Evolutionary conservation across 2,113 vertebrate species (phyloP).

Genomic region (Gymnarchus niloticus): DNA sequence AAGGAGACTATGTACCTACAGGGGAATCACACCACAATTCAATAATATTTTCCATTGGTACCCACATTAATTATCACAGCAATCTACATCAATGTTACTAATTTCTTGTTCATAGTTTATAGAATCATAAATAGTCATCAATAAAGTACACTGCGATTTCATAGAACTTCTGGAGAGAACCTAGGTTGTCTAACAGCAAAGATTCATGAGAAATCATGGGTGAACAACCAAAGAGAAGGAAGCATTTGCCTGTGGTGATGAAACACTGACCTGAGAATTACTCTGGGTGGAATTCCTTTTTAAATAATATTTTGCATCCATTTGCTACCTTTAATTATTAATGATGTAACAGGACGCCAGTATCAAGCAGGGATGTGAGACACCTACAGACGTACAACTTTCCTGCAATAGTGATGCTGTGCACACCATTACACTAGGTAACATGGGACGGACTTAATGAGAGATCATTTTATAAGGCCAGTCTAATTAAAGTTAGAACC

Average conservation of each 20-base stretch:
- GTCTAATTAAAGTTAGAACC: slow-evolving; percentile 56
- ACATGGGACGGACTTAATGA: slow-evolving; percentile 50
- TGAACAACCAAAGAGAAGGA: neutral
- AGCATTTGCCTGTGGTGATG: neutral
- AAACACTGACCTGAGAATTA: too few species aligned
- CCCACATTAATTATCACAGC: neutral
- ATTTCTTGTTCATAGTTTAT: neutral
- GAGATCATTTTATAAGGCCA: slow-evolving; percentile 60
- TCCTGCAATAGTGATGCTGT: neutral
- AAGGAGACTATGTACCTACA: neutral
- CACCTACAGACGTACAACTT: neutral
- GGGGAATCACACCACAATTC: neutral
- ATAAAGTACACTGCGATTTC: neutral
- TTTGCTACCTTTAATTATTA: too few species aligned
- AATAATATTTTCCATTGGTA: neutral
- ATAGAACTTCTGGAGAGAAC: neutral
- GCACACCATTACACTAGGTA: slow-evolving; percentile 29
- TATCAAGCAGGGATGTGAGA: neutral
- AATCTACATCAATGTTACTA: neutral
- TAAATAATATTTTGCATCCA: too few species aligned
- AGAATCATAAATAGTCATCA: neutral
- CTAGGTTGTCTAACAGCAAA: neutral
- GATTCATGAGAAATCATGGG: neutral
- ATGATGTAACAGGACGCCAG: too few species aligned
- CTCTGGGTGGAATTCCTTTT: too few species aligned